Evolutionary conservation across 53 echinoderm and acorn worm genomes (phyloP).

Genomic region (Astropecten irregularis): DNA sequence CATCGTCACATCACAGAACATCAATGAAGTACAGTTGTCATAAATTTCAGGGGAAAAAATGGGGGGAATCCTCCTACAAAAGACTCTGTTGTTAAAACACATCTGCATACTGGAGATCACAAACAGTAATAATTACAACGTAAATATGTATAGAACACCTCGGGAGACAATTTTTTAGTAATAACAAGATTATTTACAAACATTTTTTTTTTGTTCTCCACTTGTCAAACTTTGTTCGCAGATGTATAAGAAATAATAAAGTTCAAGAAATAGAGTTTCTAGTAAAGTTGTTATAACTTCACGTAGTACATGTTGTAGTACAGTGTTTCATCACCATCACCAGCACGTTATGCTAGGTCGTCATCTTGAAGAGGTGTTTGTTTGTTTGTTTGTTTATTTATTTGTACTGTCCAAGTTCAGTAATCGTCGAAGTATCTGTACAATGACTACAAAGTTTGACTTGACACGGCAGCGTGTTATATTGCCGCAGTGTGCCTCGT

Average conservation of each 20-base stretch:
- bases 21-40: neutral
- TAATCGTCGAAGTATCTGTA: constrained; percentile 20
- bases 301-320: neutral
- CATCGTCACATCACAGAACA: constrained; percentile 29
- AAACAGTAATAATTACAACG: no score
- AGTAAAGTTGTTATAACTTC: neutral
- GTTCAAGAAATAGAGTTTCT: constrained; percentile 5
- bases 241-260: constrained; percentile 36
- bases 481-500: constrained; percentile 79
- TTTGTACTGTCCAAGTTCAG: constrained; percentile 18
- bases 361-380: no score
- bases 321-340: constrained; percentile 22
- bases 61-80: neutral
- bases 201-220: constrained; percentile 4
- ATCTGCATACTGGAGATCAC: constrained; percentile 8
- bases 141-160: no score
- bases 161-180: neutral
- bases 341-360: constrained; percentile 46
- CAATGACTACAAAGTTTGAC: neutral
- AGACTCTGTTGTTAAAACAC: constrained; percentile 19
- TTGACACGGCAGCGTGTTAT: neutral
- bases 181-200: constrained; percentile 38
- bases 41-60: neutral
- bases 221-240: constrained; percentile 38
- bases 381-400: neutral